A percentile compares a stretch with the other conserved stretches of the same genome.
Evolutionary conservation across 2,888 invertebrate genomes (phyloP).

Genomic region (Oithona nana): DNA sequence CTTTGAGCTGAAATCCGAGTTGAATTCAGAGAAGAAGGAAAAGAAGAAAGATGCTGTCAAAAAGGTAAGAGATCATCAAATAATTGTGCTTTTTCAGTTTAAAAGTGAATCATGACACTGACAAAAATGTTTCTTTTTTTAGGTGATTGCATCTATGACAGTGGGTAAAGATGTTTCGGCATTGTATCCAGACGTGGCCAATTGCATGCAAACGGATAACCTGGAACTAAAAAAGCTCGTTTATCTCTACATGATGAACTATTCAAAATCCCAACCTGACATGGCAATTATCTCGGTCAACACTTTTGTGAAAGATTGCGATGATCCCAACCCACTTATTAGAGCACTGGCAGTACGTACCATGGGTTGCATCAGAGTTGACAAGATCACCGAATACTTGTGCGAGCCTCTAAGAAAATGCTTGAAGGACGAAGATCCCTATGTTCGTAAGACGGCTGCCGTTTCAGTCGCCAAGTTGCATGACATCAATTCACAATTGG

Average conservation of each 20-base stretch:
- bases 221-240: conserved; percentile 94
- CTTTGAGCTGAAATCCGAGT: conserved; percentile 93
- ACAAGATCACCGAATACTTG: conserved; percentile 97
- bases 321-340: conserved; percentile 96
- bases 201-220: conserved; percentile 99
- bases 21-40: conserved; percentile 98
- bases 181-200: conserved; percentile 95
- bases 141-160: conserved; percentile 99
- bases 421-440: conserved; percentile 85
- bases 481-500: conserved; percentile 61
- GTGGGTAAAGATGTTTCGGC: conserved; percentile 99
- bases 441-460: conserved; percentile 94
- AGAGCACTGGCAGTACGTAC: conserved; percentile 93
- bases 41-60: conserved; percentile 99
- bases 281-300: conserved; percentile 99
- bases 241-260: conserved; percentile 97
- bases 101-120: neutral
- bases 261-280: conserved; percentile 98
- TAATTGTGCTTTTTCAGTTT: neutral
- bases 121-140: conserved; percentile 21
- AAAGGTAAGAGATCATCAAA: conserved; percentile 49
- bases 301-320: conserved; percentile 99
- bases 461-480: conserved; percentile 98
- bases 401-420: conserved; percentile 93
- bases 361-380: conserved; percentile 98